Base-by-base conservation (phyloP, 2,888 invertebrate species). In the Pseudoips prasinana region DNA sequence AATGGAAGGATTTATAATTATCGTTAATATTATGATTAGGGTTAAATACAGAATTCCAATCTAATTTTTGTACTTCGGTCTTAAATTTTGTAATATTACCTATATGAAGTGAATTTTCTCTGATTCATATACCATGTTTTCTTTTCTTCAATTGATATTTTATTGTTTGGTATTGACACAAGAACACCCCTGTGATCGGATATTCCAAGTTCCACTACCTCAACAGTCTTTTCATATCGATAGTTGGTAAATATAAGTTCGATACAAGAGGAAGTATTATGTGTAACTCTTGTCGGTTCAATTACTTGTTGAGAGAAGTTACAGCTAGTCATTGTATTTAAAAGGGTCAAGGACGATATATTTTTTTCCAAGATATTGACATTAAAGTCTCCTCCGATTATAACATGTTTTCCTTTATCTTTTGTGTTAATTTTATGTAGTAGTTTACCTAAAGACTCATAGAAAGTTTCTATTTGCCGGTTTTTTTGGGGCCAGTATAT, bases 231-330 rank as follows among this genome's bases (percentile, higher is more conserved):
- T 14, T 23, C 11, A n/a, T 23, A 17, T n/a, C 7, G 11, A 14
- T 14, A 7, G 11, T 29, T 29, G 1, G 23, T 23, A 8, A 29
- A 29, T 22, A 29, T 18, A 14, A 29, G 14, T 7, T 29, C 29
- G 14, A 29, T 22, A 10, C 29, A 29, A 4, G 22, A 23, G 9
- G 29, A 11, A 23, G 14, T 14, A 11, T 10, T 22, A 8, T 6
- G 9, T 18, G 29, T 29, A 17, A 30, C 17, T 10, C 24, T 23
- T 7, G 30, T 30, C 4, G 30, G 30, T 24, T 30, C n/a, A 10
- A 7, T 18, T 3, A 30, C 19, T 10, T 18, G 10, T 30, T 30
- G 30, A 6, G 6, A 6, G 10, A 30, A 30, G 7, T 30, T 30
- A 11, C 9, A 24, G 7, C n/a, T 10, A 14, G 9, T 23, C 30